Evolutionary conservation across 2,797 vertebrate genomes (phyloP).

Genomic region (Dryobates pubescens): DNA sequence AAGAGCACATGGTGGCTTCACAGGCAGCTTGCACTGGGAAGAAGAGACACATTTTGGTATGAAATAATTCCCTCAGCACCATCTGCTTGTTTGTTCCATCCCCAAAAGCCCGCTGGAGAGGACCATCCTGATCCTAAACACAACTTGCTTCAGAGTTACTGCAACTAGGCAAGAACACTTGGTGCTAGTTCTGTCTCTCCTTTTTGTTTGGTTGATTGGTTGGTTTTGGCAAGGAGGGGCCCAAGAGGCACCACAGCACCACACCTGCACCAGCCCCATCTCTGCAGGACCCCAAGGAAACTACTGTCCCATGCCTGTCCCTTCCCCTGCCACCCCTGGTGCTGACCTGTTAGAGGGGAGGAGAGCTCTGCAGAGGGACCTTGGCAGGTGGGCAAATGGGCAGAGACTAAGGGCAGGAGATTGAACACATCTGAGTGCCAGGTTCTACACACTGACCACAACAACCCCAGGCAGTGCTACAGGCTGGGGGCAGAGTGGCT

Average conservation of each 20-base stretch:
- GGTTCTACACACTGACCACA: too few species aligned
- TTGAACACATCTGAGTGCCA: too few species aligned
- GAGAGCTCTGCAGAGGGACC: too few species aligned
- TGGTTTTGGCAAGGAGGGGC: background rate
- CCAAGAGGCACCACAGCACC: background rate
- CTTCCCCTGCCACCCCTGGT: background rate
- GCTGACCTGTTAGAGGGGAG: too few species aligned
- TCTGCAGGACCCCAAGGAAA: background rate
- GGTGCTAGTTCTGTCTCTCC: background rate
- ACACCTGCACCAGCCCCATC: background rate
- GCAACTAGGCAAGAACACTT: background rate
- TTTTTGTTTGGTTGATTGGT: too few species aligned
- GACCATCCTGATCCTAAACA: background rate
- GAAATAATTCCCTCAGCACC: background rate
- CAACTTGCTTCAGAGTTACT: background rate
- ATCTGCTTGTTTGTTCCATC: background rate
- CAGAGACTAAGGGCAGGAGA: too few species aligned
- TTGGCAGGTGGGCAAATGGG: too few species aligned
- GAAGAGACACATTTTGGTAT: background rate
- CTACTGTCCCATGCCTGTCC: accelerated
- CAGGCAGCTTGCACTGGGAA: background rate
- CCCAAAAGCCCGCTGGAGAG: background rate
- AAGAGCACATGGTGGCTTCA: accelerated
- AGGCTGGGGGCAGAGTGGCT: too few species aligned
- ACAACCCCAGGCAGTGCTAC: too few species aligned